phyloP scores from a whole-genome alignment of 1,140 invertebrate genomes.

The Phortica variegata region DNA sequence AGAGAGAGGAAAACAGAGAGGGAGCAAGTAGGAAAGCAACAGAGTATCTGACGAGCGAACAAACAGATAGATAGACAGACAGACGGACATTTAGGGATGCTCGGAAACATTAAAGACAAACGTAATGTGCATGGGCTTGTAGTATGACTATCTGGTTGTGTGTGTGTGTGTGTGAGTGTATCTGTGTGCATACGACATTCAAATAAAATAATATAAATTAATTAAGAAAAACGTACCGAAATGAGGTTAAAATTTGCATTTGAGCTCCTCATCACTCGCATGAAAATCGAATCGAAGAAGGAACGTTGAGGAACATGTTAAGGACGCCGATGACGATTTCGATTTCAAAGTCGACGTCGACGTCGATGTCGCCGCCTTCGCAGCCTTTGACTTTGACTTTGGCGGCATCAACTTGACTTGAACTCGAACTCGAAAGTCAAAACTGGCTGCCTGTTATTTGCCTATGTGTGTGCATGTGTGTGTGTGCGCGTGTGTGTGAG shows the following conservation, averaged over 20 bases:
- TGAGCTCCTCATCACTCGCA: too few relatives aligned
- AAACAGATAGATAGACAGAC: constrained; percentile 18
- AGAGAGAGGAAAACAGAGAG: constrained; percentile 10
- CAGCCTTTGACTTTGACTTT: too few relatives aligned
- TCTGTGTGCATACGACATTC: constrained; percentile 45
- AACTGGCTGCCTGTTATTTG: background rate
- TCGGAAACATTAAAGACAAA: too few relatives aligned
- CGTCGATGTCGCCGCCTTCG: too few relatives aligned
- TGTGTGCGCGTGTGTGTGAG: too few relatives aligned
- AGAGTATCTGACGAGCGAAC: constrained; percentile 12
- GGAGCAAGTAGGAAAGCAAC: constrained; percentile 2
- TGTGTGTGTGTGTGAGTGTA: constrained; percentile 7
- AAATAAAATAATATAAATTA: constrained; percentile 58
- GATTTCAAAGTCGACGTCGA: too few relatives aligned
- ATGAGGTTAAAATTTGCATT: constrained; percentile 51
- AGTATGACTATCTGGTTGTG: too few relatives aligned
- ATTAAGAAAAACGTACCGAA: constrained; percentile 57
- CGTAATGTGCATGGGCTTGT: too few relatives aligned
- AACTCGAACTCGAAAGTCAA: constrained; percentile 3
- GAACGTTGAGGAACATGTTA: too few relatives aligned
- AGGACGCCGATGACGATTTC: too few relatives aligned
- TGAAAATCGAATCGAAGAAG: constrained; percentile 42
- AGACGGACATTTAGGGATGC: too few relatives aligned
- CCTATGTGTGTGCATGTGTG: background rate
- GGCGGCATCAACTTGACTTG: constrained; percentile 22